A percentile compares a stretch with the other conserved stretches of the same genome.
phyloP scores from a whole-genome alignment of 1,140 invertebrate genomes.

The Pseudomyrmex sp. region DNA sequence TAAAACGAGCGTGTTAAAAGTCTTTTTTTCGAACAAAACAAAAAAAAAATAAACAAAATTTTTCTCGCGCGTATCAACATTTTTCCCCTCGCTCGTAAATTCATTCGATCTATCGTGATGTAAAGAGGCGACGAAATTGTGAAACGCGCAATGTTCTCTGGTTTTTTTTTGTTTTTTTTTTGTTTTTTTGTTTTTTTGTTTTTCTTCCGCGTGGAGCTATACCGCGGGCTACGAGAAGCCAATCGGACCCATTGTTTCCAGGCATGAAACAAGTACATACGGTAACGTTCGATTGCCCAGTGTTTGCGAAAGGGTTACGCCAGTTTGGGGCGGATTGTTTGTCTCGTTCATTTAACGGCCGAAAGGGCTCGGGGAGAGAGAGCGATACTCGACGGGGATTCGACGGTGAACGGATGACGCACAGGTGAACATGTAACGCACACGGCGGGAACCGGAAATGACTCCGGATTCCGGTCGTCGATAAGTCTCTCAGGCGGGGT shows the following conservation, averaged over 20 bases:
- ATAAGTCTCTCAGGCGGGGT: neutral
- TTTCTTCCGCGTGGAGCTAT: neutral
- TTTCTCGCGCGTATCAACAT: too few relatives aligned
- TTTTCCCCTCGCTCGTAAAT: neutral
- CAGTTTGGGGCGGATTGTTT: constrained; percentile 29
- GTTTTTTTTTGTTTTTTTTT: too few relatives aligned
- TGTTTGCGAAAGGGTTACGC: constrained; percentile 37
- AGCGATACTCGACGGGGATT: neutral
- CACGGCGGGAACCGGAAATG: constrained; percentile 47
- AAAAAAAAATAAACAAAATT: too few relatives aligned
- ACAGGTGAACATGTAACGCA: constrained; percentile 35
- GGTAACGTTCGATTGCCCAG: constrained; percentile 10
- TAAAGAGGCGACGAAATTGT: constrained; percentile 1
- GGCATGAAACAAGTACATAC: neutral
- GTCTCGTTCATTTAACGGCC: constrained; percentile 47
- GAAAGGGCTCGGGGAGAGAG: neutral
- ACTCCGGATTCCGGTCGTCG: neutral
- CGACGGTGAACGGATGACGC: constrained; percentile 28
- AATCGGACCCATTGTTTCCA: constrained; percentile 42
- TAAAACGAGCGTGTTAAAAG: too few relatives aligned
- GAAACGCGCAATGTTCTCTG: neutral
- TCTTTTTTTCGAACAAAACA: too few relatives aligned
- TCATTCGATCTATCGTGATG: neutral
- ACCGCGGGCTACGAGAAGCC: constrained; percentile 22
- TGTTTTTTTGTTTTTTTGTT: neutral